These are phyloP conservation scores for Chiropotes sagulatus DNA, from an alignment of 2,797 vertebrate genomes.

Conservation along the genomic window DNA sequence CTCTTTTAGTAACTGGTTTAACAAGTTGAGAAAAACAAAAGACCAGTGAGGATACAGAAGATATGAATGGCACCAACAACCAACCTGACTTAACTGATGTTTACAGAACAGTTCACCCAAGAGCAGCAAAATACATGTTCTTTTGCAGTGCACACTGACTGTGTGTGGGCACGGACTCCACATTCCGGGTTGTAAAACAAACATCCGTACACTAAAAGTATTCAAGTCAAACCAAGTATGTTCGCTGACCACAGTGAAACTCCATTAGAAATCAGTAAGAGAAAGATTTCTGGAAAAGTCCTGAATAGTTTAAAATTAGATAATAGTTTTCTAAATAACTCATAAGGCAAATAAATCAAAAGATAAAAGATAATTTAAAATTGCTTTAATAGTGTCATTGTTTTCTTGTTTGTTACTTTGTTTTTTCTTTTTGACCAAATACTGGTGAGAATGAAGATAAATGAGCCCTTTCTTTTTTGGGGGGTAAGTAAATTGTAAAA, in stretches of 20 bases:
- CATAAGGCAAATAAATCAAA: background rate
- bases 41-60: background rate
- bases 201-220: background rate
- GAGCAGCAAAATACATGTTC: background rate
- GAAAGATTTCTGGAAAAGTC: background rate
- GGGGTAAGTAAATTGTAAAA: background rate
- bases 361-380: background rate
- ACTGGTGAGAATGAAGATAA: background rate
- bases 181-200: background rate
- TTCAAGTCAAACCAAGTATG: background rate
- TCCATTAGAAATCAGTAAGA: background rate
- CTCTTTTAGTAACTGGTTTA: background rate
- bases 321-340: background rate
- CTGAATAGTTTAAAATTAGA: background rate
- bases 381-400: background rate
- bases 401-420: background rate
- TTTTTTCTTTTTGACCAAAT: background rate
- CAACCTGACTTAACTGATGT: background rate
- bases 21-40: background rate
- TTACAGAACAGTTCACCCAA: background rate
- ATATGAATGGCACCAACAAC: background rate
- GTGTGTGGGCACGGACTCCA: background rate
- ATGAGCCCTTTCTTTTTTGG: background rate
- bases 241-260: background rate
- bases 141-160: too few relatives aligned